Conservation (phyloP, 2,888 invertebrate species). For the Eupithecia tripunctaria region DNA sequence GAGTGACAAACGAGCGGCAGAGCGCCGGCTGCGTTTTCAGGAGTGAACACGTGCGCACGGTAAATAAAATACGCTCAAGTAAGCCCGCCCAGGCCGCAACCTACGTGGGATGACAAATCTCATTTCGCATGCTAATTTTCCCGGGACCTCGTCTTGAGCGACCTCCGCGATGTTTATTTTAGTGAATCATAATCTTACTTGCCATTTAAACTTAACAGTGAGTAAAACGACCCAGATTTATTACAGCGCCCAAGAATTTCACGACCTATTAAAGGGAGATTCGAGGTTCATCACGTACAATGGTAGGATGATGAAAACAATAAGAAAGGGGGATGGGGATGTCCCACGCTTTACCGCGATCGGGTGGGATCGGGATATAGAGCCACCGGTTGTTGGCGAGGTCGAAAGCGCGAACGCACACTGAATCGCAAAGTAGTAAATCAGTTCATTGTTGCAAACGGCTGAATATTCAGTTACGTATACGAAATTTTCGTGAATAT, state of each 20-base stretch:
- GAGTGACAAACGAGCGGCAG: constrained; percentile 74
- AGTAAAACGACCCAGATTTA: constrained; percentile 49
- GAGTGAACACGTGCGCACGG: constrained; percentile 69
- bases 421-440: constrained; percentile 77
- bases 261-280: constrained; percentile 58
- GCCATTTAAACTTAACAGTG: constrained; percentile 49
- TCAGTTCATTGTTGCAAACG: constrained; percentile 73
- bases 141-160: constrained; percentile 54
- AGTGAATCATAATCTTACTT: constrained; percentile 55
- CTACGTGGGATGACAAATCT: constrained; percentile 69
- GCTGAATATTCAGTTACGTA: constrained; percentile 71
- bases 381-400: constrained; percentile 55
- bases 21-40: constrained; percentile 64
- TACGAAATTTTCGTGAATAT: constrained; percentile 59
- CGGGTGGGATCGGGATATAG: constrained; percentile 58
- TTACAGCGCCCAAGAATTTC: constrained; percentile 51
- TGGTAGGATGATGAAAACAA: constrained; percentile 56
- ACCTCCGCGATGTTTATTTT: constrained; percentile 57
- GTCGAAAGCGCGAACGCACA: constrained; percentile 69
- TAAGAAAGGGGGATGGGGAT: constrained; percentile 48
- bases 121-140: constrained; percentile 71
- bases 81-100: constrained; percentile 56
- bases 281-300: constrained; percentile 51
- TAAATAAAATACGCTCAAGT: constrained; percentile 73
- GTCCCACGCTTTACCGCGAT: constrained; percentile 55